Conservation (phyloP, 2,888 invertebrate genomes). For the Achlya flavicornis region DNA sequence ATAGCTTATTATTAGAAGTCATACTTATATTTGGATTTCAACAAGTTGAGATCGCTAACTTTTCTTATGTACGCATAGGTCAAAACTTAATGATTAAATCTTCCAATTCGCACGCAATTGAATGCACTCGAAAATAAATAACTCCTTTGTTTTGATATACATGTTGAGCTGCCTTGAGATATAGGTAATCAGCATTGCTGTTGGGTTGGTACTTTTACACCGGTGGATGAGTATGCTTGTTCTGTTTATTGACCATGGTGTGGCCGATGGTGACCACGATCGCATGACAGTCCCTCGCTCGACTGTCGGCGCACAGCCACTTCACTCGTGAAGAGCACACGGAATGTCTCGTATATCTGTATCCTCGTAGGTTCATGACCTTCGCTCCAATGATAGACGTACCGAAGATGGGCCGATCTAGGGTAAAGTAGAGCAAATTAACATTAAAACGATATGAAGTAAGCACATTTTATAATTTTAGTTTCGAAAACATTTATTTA, state of each 20-base stretch:
- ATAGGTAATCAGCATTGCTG: too few relatives aligned
- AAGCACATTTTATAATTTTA: background rate
- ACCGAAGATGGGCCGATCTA: conserved; percentile 71
- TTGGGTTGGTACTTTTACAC: conserved; percentile 31
- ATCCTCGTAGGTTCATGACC: conserved; percentile 71
- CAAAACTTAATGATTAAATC: too few relatives aligned
- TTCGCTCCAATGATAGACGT: conserved; percentile 69
- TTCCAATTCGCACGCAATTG: too few relatives aligned
- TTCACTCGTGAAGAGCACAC: conserved; percentile 75
- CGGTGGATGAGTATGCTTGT: conserved; percentile 71
- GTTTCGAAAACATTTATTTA: background rate
- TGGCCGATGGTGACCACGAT: conserved; percentile 73
- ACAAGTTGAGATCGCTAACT: too few relatives aligned
- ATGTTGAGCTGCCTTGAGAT: too few relatives aligned
- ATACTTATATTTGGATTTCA: too few relatives aligned
- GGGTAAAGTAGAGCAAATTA: conserved; percentile 3
- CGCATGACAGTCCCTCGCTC: conserved; percentile 66
- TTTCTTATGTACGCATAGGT: too few relatives aligned
- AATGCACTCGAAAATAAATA: too few relatives aligned
- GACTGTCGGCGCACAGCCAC: conserved; percentile 72
- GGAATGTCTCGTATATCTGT: conserved; percentile 73
- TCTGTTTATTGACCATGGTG: conserved; percentile 66
- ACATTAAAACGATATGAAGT: background rate
- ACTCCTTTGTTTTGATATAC: too few relatives aligned
- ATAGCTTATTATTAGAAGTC: too few relatives aligned